These are phyloP conservation scores for Zapus hudsonius DNA, from an alignment of 2,113 vertebrate species.

Conservation along the genomic window DNA sequence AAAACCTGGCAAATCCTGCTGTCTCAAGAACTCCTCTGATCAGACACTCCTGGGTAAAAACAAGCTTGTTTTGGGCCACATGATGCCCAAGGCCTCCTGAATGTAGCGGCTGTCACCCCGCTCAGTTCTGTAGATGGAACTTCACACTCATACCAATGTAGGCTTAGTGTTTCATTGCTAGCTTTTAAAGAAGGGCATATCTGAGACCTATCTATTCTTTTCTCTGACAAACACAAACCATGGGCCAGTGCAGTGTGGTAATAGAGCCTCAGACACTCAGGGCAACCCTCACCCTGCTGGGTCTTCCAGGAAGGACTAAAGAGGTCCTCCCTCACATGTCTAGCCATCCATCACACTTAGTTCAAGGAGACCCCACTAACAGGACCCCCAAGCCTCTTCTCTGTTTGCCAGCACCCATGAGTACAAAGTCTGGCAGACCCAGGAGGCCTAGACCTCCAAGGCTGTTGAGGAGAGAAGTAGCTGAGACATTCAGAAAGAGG, in stretches of 20 bases:
- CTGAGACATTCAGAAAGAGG: not conserved
- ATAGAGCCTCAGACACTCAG: too few species aligned
- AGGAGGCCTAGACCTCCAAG: not conserved
- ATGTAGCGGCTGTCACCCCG: not conserved
- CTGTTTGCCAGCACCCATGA: too few species aligned
- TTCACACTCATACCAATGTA: not conserved
- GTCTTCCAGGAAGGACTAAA: too few species aligned
- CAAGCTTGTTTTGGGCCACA: not conserved
- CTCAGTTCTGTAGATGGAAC: not conserved
- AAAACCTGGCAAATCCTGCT: not conserved
- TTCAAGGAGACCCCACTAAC: too few species aligned
- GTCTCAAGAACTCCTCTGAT: not conserved
- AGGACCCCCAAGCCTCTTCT: too few species aligned
- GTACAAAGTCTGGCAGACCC: not conserved
- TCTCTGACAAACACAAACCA: not conserved
- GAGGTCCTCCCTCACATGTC: too few species aligned
- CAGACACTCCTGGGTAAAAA: not conserved
- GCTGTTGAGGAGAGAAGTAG: not conserved
- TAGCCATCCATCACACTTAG: too few species aligned
- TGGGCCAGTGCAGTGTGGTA: too few species aligned
- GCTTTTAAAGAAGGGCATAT: slow-evolving; percentile 27
- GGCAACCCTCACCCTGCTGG: too few species aligned
- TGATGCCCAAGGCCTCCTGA: not conserved
- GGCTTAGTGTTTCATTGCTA: not conserved
- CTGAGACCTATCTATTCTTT: slow-evolving; percentile 1